phyloP scores from a whole-genome alignment of 1,140 invertebrate genomes.

The Scaptodrosophila lebanonensis region DNA sequence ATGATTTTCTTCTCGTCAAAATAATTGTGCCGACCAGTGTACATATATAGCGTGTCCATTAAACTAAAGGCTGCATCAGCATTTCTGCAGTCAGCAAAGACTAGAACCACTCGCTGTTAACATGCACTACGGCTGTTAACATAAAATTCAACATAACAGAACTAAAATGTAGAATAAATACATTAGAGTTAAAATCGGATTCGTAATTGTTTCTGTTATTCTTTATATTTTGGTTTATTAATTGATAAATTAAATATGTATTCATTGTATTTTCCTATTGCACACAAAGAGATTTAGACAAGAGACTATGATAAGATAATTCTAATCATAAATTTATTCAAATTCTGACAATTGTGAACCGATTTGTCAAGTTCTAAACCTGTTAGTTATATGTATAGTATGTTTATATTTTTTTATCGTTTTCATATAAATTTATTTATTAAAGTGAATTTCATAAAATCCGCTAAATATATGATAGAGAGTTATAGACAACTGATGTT shows the following conservation, averaged over 20 bases:
- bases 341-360: slow-evolving; percentile 25
- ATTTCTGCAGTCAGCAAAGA: slow-evolving; percentile 55
- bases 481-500: slow-evolving; percentile 49
- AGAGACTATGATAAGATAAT: slow-evolving; percentile 28
- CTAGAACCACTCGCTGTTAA: slow-evolving; percentile 63
- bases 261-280: slow-evolving; percentile 12
- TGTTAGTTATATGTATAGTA: slow-evolving; percentile 57
- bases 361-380: slow-evolving; percentile 36
- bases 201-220: slow-evolving; percentile 3
- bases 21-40: no score
- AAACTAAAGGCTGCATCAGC: slow-evolving; percentile 32
- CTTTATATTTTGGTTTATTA: slow-evolving; percentile 21
- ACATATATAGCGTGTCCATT: no score
- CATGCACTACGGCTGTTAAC: slow-evolving; percentile 38
- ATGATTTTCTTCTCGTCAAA: no score
- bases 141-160: slow-evolving; percentile 38
- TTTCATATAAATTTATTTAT: slow-evolving; percentile 65
- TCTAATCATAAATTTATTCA: slow-evolving; percentile 54
- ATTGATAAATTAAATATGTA: not conserved
- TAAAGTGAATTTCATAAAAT: slow-evolving; percentile 72
- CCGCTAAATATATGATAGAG: slow-evolving; percentile 63
- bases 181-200: slow-evolving; percentile 13
- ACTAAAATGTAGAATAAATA: slow-evolving; percentile 35
- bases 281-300: slow-evolving; percentile 25
- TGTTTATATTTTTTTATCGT: slow-evolving; percentile 41